These are phyloP conservation scores for Leiothrix lutea DNA, from an alignment of 2,113 vertebrate genomes.

Conservation along the genomic window DNA sequence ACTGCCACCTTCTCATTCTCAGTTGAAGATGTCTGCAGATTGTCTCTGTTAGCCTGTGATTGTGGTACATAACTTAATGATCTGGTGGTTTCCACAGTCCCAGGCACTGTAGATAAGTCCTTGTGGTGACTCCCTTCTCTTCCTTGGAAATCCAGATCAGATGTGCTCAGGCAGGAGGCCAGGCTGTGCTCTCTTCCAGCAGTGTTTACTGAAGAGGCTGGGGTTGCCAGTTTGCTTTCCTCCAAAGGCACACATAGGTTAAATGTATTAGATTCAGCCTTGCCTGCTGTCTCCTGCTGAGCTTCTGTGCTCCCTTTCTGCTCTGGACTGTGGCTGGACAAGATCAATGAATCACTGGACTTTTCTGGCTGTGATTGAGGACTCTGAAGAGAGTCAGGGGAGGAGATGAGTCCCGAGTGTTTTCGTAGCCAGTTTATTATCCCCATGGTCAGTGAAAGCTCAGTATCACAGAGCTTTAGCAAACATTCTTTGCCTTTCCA, in stretches of 20 bases:
- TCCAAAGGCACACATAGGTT: neutral
- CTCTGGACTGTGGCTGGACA: neutral
- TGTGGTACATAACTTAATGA: neutral
- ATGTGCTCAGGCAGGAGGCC: neutral
- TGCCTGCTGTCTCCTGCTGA: neutral
- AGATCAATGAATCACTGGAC: neutral
- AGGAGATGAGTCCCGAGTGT: constrained; percentile 20
- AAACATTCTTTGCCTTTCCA: constrained; percentile 88
- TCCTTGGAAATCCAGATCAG: neutral
- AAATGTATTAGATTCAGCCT: neutral
- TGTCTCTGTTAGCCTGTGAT: neutral
- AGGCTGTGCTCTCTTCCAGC: neutral
- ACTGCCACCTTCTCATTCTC: neutral
- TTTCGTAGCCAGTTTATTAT: constrained; percentile 85
- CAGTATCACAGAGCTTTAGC: constrained; percentile 85
- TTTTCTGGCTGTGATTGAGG: constrained; percentile 5
- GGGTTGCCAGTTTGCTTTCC: neutral
- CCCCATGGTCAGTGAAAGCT: constrained; percentile 85
- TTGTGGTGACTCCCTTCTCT: neutral
- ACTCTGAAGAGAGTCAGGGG: constrained; percentile 27
- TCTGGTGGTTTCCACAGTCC: neutral
- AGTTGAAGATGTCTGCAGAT: neutral
- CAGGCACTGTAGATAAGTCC: neutral
- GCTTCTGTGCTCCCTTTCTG: neutral
- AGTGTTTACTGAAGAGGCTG: neutral